Evolutionary conservation across 2,113 vertebrate genomes (phyloP), one percentile per base, ranked within the genome.

Genomic region (Psammodynastes pulverulentus): DNA sequence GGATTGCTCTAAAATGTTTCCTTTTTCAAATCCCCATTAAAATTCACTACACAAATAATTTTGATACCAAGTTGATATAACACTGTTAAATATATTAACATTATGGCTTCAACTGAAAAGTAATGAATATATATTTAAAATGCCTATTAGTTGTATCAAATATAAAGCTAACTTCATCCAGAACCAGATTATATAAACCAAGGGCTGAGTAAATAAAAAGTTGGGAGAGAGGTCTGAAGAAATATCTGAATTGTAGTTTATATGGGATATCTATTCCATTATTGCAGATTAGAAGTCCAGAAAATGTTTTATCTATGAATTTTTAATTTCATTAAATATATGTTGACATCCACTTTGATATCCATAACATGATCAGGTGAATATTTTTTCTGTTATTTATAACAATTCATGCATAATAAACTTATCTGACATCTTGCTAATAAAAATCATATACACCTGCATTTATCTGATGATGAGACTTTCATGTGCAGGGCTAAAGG

Each of bases 251-350:
- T 89, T 89, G 43, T 48, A 89, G 48, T 89, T 15, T 67, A 29
- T n/a, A 48, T 49, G 29, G 3, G 9, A 1, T 13, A n/a, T 8
- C 29, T 13, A n/a, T 8, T 19, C 9, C 56, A 15, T 79, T 39
- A 79, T 79, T 72, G 15, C 13, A 19, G n/a, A 34, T 72, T 39
- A 39, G 13, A 72, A 72, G 15, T 34, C 15, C 67, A 6, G 15
- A n/a, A 52, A 90, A 56, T 88, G 92, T 88, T 94, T 95, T 94
- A 48, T 88, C 13, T 45, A 51, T 7, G 4, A 39, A 85, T 84
- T 95, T 92, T 95, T 93, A 94, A 91, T 94, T 49, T 96, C 95
- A 95, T 96, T 93, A 93, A 94, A 93, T 88, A 90, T 84, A 72
- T 91, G 91, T 95, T 94, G 96, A 4, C 93, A 79, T 79, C 67